Base-by-base conservation (phyloP, 2,797 vertebrate species). In the Dicrostonyx torquatus region DNA sequence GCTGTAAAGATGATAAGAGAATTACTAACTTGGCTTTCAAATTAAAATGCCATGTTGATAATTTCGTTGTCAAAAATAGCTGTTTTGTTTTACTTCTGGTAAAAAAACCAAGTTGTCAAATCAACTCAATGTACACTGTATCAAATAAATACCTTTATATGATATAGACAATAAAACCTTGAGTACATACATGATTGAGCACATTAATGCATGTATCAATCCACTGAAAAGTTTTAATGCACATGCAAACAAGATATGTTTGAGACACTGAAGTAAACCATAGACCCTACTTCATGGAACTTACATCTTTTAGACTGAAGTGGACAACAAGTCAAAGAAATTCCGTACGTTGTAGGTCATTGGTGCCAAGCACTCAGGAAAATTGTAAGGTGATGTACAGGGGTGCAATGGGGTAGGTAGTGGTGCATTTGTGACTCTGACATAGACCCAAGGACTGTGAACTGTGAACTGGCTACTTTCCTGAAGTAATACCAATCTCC, bases 391-490 rank as follows among this genome's bases (percentile, higher is more conserved):
- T 4, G 14, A 18, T 84, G 24, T 45, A 62, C 40, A 20, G 8
- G 6, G 0, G 3, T 72, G 11, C 68, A 89, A 55, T 70, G 8
- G 7, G 53, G 22, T 4, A 48, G 26, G 18, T 7, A 75, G 11
- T 72, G 37, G 62, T 77, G 6, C 6, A 11, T 14, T 66, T 87
- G 34, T 91, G 78, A 15, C 58, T 90, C 90, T 75, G 6, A 18
- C 4, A 18, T 53, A 22, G 14, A 64, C 34, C 68, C 43, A 72
- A 62, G 13, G 66, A 58, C 78, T 92, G 92, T 92, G 34, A 70
- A 96, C 87, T 96, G 76, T 82, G 55, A 96, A 97, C 66, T 86
- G 43, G 6, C 7, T 92, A 75, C 31, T 87, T 80, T 97, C 94
- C 24, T 76, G 90, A 91, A 94, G 92, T 95, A 91, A 94, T 89